These are phyloP conservation scores for Periphyllus acericola DNA, from an alignment of 2,888 invertebrate species.

Conservation along the genomic window DNA sequence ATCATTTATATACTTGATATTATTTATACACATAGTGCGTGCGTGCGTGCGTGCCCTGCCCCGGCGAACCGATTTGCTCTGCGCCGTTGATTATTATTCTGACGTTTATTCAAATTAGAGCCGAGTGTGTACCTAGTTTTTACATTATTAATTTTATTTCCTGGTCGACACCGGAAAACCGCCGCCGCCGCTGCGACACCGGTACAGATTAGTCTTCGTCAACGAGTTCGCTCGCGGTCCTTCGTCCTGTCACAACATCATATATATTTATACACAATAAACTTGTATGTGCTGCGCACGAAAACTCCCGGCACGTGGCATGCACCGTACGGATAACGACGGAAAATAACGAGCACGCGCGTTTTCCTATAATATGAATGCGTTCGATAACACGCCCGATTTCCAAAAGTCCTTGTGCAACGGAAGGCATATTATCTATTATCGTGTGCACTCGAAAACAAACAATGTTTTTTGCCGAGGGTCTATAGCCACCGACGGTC, in stretches of 20 bases:
- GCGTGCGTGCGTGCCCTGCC: not conserved
- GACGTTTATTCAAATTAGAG: constrained; percentile 57
- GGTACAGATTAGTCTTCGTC: constrained; percentile 51
- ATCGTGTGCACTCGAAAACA: too few species aligned
- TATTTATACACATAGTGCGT: not conserved
- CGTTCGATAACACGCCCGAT: not conserved
- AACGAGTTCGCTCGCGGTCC: constrained; percentile 22
- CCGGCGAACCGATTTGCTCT: constrained; percentile 38
- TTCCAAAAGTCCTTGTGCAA: too few species aligned
- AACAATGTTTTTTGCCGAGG: too few species aligned
- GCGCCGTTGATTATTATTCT: constrained; percentile 47
- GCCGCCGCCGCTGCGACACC: not conserved
- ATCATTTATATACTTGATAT: constrained; percentile 27
- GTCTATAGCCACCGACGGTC: too few species aligned
- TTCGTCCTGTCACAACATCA: constrained; percentile 37
- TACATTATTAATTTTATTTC: constrained; percentile 49
- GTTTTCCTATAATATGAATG: not conserved
- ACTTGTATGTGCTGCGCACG: not conserved
- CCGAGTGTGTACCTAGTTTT: not conserved
- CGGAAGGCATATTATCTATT: too few species aligned
- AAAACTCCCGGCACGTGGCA: constrained; percentile 19
- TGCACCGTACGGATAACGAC: not conserved
- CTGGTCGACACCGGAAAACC: constrained; percentile 56
- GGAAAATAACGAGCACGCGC: not conserved
- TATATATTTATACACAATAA: too few species aligned